A percentile compares a stretch with the other conserved stretches of the same genome.
Conservation (phyloP, 2,888 invertebrate genomes). For the Phyllotreta striolata region DNA sequence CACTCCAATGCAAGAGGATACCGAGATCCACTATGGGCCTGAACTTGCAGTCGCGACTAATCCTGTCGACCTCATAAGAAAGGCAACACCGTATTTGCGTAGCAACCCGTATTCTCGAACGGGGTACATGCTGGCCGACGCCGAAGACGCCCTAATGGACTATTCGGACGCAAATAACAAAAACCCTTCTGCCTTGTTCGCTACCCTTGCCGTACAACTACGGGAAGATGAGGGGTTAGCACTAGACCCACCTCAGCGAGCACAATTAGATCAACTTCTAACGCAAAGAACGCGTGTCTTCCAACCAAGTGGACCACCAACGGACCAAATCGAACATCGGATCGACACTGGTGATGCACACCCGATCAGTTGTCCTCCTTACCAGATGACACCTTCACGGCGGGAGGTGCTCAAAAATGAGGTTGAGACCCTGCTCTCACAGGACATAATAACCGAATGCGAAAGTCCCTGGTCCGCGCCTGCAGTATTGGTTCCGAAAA, state of each 20-base stretch:
- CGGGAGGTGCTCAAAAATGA: not conserved
- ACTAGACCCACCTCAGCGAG: not conserved
- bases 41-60: too few relatives aligned
- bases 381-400: not conserved
- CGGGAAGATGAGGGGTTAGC: constrained; percentile 7
- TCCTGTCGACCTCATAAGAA: too few relatives aligned
- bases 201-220: not conserved
- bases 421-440: not conserved
- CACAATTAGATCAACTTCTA: not conserved
- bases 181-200: too few relatives aligned
- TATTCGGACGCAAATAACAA: too few relatives aligned
- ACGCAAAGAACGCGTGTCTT: not conserved
- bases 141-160: too few relatives aligned
- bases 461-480: constrained; percentile 2
- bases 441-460: not conserved
- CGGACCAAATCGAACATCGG: not conserved
- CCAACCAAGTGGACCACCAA: not conserved
- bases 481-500: too few relatives aligned
- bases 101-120: too few relatives aligned
- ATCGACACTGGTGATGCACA: constrained; percentile 3
- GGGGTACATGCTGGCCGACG: too few relatives aligned
- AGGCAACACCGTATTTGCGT: too few relatives aligned
- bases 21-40: too few relatives aligned
- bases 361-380: constrained; percentile 1
- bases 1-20: too few relatives aligned